Evolutionary conservation across 2,797 vertebrate species (phyloP), one percentile per base, ranked within the genome.

Genomic region (Microcaecilia unicolor): DNA sequence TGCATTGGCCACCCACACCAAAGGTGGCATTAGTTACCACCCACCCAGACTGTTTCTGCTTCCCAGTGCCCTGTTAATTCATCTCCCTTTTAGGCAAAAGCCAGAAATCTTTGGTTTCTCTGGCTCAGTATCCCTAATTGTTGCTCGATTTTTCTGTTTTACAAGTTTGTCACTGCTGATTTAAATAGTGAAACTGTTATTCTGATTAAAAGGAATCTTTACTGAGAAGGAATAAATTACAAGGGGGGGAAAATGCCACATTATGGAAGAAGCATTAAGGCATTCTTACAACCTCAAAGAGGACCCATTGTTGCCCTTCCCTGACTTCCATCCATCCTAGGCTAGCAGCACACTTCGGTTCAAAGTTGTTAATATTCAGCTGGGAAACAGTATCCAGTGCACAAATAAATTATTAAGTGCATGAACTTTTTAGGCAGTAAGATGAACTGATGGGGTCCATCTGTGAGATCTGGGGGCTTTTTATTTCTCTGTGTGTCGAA

Each of bases 381-480:
- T 86, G 88, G 87, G 92, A 94, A 98, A 96, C 89, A 86, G 88
- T 89, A 97, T 94, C 91, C 91, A 92, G 88, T 92, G 84, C 87
- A 85, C 91, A 92, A 85, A 91, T 97, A 93, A 97, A 97, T 98
- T 92, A 97, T 97, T 97, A 93, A 98, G 90, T 73, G 83, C 86
- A 88, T 94, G 90, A 98, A 97, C 91, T 96, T 96, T 97, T 98
- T 93, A 89, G 80, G 85, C 89, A 91, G 92, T 95, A 91, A 97
- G 92, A 96, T 93, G 91, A 97, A 97, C 92, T 94, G 92, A 92
- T 92, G 89, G 83, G 86, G 86, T 91, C 91, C 89, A 92, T 94
- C 90, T 91, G 85, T 72, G 86, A 90, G 87, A 89, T 87, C 83
- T 77, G 78, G 78, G 83, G 81, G 77, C 76, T 90, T 80, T 74